Conservation (phyloP, 2,113 vertebrate genomes). For the Microtus montanus region DNA sequence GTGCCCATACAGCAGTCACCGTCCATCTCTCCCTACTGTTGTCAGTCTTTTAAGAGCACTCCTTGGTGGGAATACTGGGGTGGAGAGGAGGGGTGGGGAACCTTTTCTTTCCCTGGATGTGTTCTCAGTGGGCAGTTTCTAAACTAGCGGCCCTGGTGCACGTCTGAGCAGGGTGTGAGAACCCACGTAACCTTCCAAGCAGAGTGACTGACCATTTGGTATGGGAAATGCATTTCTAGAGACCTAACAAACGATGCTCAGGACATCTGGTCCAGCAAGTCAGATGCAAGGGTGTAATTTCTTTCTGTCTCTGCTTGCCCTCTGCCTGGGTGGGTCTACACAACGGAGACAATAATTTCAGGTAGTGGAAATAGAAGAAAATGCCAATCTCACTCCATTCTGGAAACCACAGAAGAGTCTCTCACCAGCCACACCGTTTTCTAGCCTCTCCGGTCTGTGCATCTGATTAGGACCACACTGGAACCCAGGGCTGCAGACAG, state of each 20-base stretch:
- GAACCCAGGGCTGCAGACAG: accelerated
- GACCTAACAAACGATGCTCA: accelerated
- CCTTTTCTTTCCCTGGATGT: not conserved
- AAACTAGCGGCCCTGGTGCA: accelerated
- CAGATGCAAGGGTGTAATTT: not conserved
- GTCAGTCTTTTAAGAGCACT: not conserved
- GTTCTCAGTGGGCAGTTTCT: not conserved
- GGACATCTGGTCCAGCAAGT: not conserved
- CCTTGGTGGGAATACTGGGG: not conserved
- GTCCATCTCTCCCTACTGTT: not conserved
- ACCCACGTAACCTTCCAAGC: accelerated
- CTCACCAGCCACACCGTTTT: accelerated
- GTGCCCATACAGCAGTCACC: not conserved
- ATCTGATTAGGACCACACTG: accelerated
- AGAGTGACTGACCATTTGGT: not conserved
- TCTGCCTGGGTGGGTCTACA: not conserved
- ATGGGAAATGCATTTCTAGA: not conserved
- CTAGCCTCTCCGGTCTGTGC: accelerated
- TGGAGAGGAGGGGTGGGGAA: not conserved
- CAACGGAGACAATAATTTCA: not conserved
- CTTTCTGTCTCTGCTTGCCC: not conserved
- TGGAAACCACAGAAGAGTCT: not conserved
- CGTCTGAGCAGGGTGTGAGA: not conserved
- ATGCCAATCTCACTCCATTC: not conserved
- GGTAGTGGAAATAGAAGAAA: not conserved